These are phyloP conservation scores for Procavia capensis DNA, from an alignment of 2,113 vertebrate species.

Conservation along the genomic window DNA sequence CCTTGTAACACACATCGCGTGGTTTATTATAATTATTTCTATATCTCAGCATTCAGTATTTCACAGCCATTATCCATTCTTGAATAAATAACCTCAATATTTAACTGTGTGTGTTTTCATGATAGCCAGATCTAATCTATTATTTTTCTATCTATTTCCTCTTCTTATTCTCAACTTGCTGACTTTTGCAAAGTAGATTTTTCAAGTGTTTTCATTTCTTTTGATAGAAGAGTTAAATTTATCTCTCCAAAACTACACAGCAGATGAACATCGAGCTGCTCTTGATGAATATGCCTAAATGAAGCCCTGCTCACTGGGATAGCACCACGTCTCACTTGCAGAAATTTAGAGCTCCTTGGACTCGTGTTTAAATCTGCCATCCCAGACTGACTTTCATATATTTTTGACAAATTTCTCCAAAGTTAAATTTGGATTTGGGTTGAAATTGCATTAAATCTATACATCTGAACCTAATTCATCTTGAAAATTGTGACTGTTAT, in stretches of 20 bases:
- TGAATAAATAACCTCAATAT: neutral
- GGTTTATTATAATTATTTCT: neutral
- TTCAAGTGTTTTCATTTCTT: neutral
- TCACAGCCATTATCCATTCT: neutral
- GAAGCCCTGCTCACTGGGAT: too few relatives aligned
- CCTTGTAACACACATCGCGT: neutral
- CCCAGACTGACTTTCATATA: neutral
- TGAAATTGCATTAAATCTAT: neutral
- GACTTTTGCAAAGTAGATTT: neutral
- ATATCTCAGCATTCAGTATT: neutral
- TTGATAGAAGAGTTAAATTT: neutral
- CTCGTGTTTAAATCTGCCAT: neutral
- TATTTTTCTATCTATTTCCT: neutral
- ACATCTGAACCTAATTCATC: neutral
- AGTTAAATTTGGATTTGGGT: neutral
- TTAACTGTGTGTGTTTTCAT: neutral
- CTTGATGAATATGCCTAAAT: neutral
- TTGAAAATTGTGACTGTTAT: neutral
- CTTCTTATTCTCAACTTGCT: neutral
- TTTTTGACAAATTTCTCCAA: neutral
- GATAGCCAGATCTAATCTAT: neutral
- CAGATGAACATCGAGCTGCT: neutral
- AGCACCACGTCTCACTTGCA: accelerated
- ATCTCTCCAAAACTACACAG: neutral
- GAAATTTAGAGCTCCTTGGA: neutral